These are phyloP conservation scores for Nothocercus julius DNA, from an alignment of 2,113 vertebrate species.

Conservation along the genomic window DNA sequence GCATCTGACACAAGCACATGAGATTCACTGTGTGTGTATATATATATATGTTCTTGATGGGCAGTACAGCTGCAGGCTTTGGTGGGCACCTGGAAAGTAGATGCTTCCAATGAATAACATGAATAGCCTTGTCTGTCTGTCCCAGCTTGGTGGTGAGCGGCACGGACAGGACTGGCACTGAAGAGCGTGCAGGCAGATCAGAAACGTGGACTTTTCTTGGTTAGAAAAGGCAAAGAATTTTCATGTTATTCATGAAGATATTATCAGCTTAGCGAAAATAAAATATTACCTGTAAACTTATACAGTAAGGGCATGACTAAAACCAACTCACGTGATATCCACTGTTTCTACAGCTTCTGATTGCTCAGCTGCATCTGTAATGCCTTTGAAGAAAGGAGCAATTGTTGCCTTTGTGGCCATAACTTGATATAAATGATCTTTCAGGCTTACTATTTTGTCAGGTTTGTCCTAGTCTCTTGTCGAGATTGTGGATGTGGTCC, in stretches of 20 bases:
- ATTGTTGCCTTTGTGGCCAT: constrained; percentile 66
- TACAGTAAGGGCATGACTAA: constrained; percentile 37
- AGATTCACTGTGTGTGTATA: background rate
- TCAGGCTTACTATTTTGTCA: constrained; percentile 65
- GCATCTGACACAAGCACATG: background rate
- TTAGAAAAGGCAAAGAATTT: background rate
- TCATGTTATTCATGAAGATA: background rate
- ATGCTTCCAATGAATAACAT: background rate
- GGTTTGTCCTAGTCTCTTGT: constrained; percentile 61
- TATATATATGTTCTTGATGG: constrained; percentile 4
- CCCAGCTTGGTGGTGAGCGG: background rate
- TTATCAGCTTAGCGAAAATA: background rate
- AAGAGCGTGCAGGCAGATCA: constrained; percentile 3
- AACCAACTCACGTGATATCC: background rate
- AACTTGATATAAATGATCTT: constrained; percentile 39
- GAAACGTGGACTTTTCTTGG: background rate
- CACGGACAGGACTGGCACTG: background rate
- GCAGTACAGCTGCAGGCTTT: constrained; percentile 4
- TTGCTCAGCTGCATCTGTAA: constrained; percentile 48
- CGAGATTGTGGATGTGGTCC: constrained; percentile 67
- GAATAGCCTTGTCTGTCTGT: background rate
- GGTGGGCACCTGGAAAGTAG: background rate
- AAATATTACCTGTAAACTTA: constrained; percentile 4
- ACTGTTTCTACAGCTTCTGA: constrained; percentile 49
- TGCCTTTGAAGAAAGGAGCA: constrained; percentile 47